A percentile compares a stretch with the other conserved stretches of the same genome.
Conservation (phyloP, 92 coral and sea anemone genomes). For the Montipora capitata region DNA sequence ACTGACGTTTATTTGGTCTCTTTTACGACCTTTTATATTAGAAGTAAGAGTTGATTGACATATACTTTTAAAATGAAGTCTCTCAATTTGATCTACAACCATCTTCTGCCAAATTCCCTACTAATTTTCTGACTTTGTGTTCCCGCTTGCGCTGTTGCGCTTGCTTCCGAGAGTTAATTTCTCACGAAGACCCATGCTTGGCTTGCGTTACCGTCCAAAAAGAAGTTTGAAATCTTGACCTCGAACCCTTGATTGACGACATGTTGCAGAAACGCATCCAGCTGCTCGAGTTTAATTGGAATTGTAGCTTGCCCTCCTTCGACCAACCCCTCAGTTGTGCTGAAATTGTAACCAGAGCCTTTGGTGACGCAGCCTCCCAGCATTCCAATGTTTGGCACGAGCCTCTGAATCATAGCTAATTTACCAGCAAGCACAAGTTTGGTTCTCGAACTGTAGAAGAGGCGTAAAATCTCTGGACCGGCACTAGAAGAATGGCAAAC, state of each 20-base stretch:
- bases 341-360: conserved; percentile 63
- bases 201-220: conserved; percentile 71
- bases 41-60: no score
- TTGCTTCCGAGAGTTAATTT: not conserved
- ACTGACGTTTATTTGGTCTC: no score
- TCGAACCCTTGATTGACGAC: conserved; percentile 69
- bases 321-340: conserved; percentile 17
- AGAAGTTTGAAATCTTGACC: conserved; percentile 69
- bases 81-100: no score
- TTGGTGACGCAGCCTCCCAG: conserved; percentile 64
- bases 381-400: conserved; percentile 61
- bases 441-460: conserved; percentile 60
- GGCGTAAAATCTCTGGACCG: conserved; percentile 53
- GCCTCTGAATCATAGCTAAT: conserved; percentile 56
- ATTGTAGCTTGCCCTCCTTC: conserved; percentile 78
- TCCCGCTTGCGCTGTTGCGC: no score
- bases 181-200: conserved; percentile 54
- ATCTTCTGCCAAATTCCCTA: no score
- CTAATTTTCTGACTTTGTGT: no score
- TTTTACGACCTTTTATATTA: no score
- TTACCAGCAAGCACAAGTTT: conserved; percentile 74
- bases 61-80: no score
- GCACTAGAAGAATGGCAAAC: not conserved
- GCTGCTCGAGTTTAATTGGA: conserved; percentile 66
- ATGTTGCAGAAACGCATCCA: conserved; percentile 76